Evolutionary conservation across 2,888 invertebrate species (phyloP), one percentile per base, ranked within the genome.

Genomic region (Noctuana brunneofusca): DNA sequence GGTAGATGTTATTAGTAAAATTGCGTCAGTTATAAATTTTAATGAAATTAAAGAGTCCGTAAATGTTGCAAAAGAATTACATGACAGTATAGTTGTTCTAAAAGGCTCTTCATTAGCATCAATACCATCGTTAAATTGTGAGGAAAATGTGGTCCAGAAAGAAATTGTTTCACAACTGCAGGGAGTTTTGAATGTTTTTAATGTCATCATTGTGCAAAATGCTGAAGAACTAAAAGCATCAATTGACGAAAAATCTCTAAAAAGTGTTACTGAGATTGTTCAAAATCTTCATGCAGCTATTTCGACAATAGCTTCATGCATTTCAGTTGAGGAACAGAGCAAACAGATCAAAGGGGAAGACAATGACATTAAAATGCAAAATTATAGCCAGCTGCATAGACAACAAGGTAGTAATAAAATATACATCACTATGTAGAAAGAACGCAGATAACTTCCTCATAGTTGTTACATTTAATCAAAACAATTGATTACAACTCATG

Each of bases 261-360:
- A 78, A 64, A 74, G 64, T 64, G 68, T 83, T 5, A 74, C 72
- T 5, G 75, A 80, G 24, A 67, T 74, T 0, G 76, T 83, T 2
- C 73, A 72, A 3, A 72, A 78, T 67, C 72, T 87, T 50, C 77
- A 82, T 67, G 74, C 79, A 27, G 80, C 81, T 68, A 70, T 85
- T 48, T 12, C 35, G 24, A 66, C 70, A 11, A 67, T 59, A 22
- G 68, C 68, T 30, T 63, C 67, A 6, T 2, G 18, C 18, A 20
- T 24, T 24, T 6, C n/a, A 1, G n/a, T 60, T 24, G 35, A 27
- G 14, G 20, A 35, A 18, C 18, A 35, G 32, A 11, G 9, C 2
- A 24, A 48, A 35, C 16, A 48, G 6, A 3, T 30, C 12, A n/a
- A n/a, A n/a, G 41, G n/a, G n/a, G 9, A 18, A n/a, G 16, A 8